Evolutionary conservation across 1,140 invertebrate species (phyloP), one percentile per base, ranked within the genome.

Genomic region (Zaprionus lachaisei): DNA sequence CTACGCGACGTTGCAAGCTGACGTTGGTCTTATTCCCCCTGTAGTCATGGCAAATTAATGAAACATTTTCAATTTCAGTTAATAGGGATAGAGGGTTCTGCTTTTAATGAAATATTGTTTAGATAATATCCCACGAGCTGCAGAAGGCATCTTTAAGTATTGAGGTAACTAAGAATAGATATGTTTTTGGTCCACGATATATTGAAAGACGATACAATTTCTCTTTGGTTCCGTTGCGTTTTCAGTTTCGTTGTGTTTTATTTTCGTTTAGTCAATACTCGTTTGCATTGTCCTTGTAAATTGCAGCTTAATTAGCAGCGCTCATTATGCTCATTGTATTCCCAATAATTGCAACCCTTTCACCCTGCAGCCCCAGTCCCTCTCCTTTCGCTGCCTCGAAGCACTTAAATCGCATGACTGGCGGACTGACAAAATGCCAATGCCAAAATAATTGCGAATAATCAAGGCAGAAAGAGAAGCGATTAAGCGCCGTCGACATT

Each of bases 381-480:
- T 14, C 12, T 5, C 47, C 22, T 0, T 7, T 9, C 5, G 20
- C 22, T 7, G 9, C 49, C 37, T 37, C n/a, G 41, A 51, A 47
- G 28, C 80, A 61, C 60, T 82, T 83, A 71, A 83, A 83, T 79
- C 67, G 76, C 77, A 72, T 77, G 77, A 63, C 47, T 28, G 47
- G 31, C 34, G 60, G 51, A 65, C 54, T 56, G 56, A 60, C 60
- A 68, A 71, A 66, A 65, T 65, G 67, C 56, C 78, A 81, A 81
- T 85, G 83, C 67, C 79, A 79, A 70, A 81, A 85, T 81, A 82
- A 79, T 79, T 85, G 72, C 38, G 81, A 65, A 77, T 83, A 80
- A 80, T 47, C 41, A 60, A 38, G 14, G 38, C 61, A 47, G n/a
- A 47, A 17, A n/a, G 6, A 58, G 24, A 58, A 5, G 61, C 51